A percentile compares a stretch with the other conserved stretches of the same genome.
Evolutionary conservation across 2,797 vertebrate genomes (phyloP).

Genomic region (Pseudotriccus pelzelni): DNA sequence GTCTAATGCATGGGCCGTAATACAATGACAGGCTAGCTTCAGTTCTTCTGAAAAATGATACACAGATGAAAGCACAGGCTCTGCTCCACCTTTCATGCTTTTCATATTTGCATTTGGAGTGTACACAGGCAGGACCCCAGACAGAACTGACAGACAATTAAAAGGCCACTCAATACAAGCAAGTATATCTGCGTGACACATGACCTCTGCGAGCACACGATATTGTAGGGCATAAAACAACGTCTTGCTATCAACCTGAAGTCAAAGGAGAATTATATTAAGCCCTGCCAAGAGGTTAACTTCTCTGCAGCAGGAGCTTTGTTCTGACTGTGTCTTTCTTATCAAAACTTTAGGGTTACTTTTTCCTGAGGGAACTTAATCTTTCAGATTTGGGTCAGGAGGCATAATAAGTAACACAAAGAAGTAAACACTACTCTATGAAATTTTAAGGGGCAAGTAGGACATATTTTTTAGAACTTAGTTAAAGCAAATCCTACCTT

Average conservation of each 20-base stretch:
- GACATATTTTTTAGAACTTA: background rate
- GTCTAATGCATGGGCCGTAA: constrained; percentile 82
- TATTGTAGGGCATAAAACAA: constrained; percentile 83
- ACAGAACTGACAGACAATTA: constrained; percentile 85
- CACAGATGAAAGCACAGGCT: constrained; percentile 83
- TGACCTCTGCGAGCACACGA: constrained; percentile 76
- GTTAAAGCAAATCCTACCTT: background rate
- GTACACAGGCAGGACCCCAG: constrained; percentile 76
- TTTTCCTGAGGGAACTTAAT: constrained; percentile 27
- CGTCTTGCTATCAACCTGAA: constrained; percentile 83
- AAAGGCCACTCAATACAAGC: constrained; percentile 79
- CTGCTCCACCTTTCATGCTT: constrained; percentile 87
- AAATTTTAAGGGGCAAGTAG: background rate
- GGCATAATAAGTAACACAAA: constrained; percentile 5
- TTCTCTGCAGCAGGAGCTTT: constrained; percentile 40
- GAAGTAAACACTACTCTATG: constrained; percentile 39
- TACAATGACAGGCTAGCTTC: constrained; percentile 81
- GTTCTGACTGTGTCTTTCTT: constrained; percentile 28
- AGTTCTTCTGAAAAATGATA: constrained; percentile 82
- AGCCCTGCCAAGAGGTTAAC: constrained; percentile 73
- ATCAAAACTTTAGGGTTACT: constrained; percentile 47
- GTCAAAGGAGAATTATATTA: constrained; percentile 72
- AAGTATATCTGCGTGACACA: constrained; percentile 82
- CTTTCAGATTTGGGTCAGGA: constrained; percentile 45
- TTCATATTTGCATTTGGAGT: constrained; percentile 86